Conservation (phyloP, 2,113 vertebrate species). For the Malaclemys terrapin region DNA sequence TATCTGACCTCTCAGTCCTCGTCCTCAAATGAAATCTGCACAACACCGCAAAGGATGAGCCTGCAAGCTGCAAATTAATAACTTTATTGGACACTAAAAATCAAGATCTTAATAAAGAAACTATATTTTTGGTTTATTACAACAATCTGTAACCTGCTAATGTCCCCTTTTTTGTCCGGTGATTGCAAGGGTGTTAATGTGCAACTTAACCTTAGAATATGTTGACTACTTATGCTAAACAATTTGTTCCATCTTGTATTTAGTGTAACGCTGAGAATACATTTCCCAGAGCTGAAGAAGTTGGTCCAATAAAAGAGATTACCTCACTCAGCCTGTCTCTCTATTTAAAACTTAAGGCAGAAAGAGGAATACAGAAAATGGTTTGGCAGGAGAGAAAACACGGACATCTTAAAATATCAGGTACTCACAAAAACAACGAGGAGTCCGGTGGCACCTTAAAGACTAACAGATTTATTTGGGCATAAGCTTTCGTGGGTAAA, state of each 20-base stretch:
- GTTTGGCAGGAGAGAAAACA: background rate
- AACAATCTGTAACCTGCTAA: background rate
- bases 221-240: background rate
- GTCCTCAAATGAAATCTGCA: background rate
- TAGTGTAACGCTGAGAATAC: background rate
- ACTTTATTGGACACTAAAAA: background rate
- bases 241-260: background rate
- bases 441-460: too few species aligned
- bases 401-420: background rate
- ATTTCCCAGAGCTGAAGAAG: background rate
- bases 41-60: background rate
- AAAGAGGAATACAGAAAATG: background rate
- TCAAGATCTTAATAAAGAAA: background rate
- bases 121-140: background rate
- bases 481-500: too few species aligned
- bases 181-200: background rate
- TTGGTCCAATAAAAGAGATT: background rate
- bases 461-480: too few species aligned
- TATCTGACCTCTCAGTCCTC: background rate
- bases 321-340: background rate
- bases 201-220: too few species aligned
- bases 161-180: background rate
- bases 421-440: background rate
- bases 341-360: background rate
- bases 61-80: background rate